Conservation (phyloP, 2,797 vertebrate species). For the Cyprinodon diabolis region DNA sequence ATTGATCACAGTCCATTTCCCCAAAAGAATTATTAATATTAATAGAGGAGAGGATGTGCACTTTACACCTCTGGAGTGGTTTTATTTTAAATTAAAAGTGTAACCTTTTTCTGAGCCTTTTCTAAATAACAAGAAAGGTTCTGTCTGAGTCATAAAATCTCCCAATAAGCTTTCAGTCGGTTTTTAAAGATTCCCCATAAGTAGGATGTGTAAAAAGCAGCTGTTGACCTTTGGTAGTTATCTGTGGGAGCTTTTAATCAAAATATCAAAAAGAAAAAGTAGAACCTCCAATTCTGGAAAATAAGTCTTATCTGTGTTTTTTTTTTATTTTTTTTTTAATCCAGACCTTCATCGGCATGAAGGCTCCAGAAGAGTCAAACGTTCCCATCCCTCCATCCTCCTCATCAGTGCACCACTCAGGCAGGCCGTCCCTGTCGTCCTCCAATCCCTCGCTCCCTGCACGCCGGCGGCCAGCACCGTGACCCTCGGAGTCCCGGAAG, state of each 20-base stretch:
- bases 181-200: not conserved
- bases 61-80: not conserved
- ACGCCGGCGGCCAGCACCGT: conserved; percentile 80
- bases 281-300: not conserved
- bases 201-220: not conserved
- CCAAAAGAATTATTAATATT: not conserved
- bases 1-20: no score
- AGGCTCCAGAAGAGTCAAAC: conserved; percentile 92
- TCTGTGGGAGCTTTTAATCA: no score
- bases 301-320: no score
- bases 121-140: no score
- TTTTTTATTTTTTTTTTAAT: no score
- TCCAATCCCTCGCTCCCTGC: conserved; percentile 86
- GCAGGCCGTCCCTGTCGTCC: conserved; percentile 90
- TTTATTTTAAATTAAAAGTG: not conserved
- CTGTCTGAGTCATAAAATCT: not conserved
- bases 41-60: not conserved
- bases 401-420: conserved; percentile 93
- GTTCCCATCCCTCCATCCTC: conserved; percentile 94
- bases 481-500: conserved; percentile 86
- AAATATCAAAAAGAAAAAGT: no score
- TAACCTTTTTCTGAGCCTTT: not conserved
- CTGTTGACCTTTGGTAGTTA: not conserved
- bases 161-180: not conserved
- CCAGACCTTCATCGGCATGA: conserved; percentile 84